A percentile compares a stretch with the other conserved stretches of the same genome.
Evolutionary conservation across 2,797 vertebrate genomes (phyloP).

Genomic region (Melanitta fusca): DNA sequence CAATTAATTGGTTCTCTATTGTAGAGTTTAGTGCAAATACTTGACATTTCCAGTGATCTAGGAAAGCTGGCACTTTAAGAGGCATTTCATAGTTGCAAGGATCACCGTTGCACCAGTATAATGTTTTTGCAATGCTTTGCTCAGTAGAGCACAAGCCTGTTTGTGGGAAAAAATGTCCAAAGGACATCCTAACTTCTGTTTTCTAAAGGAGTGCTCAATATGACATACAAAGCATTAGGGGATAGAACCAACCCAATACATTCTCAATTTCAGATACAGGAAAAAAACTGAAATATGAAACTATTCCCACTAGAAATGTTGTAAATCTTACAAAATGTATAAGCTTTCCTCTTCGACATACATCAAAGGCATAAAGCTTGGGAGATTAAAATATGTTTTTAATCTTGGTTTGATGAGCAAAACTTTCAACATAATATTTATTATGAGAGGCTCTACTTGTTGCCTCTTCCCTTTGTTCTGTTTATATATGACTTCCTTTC

Average conservation of each 20-base stretch:
- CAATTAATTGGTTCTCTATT: neutral
- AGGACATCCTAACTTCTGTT: conserved; percentile 30
- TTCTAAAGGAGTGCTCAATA: conserved; percentile 40
- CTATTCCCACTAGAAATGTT: conserved; percentile 67
- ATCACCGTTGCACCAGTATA: neutral
- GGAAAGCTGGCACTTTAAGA: conserved; percentile 37
- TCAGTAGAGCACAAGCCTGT: conserved; percentile 6
- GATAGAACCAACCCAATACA: conserved; percentile 49
- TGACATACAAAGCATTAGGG: conserved; percentile 40
- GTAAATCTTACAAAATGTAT: conserved; percentile 75
- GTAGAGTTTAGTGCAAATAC: neutral
- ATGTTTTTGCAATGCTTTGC: conserved; percentile 45
- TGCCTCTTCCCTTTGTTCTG: conserved; percentile 79
- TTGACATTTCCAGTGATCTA: conserved; percentile 12
- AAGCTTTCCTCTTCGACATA: conserved; percentile 73
- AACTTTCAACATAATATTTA: conserved; percentile 78
- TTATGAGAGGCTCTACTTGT: conserved; percentile 74
- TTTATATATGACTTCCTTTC: conserved; percentile 76
- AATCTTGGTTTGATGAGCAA: conserved; percentile 81
- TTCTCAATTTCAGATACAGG: conserved; percentile 61
- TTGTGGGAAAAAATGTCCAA: conserved; percentile 26
- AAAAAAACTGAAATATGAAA: conserved; percentile 49
- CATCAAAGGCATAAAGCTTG: conserved; percentile 78
- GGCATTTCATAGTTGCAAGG: conserved; percentile 11
- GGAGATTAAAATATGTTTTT: conserved; percentile 81